Evolutionary conservation across 2,888 invertebrate species (phyloP), one percentile per base, ranked within the genome.

Genomic region (Lepidochitona cinerea): DNA sequence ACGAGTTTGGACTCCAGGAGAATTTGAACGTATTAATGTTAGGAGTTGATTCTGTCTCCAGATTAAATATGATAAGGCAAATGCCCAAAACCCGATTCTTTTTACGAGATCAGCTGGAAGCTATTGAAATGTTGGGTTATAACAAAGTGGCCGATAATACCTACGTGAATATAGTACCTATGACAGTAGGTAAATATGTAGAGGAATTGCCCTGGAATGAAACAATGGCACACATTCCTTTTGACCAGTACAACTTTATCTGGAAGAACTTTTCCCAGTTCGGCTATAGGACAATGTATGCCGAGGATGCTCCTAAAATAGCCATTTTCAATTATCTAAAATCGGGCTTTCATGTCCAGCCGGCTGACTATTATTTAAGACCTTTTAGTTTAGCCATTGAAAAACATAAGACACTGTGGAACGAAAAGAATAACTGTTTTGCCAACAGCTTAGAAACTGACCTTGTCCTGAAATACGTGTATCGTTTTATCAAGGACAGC

Each of bases 101-200:
- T 81, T 91, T 96, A 69, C 91, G 92, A 73, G 90, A 93, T 29
- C 92, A 93, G 32, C 91, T 95, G 76, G 92, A 93, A 32, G 94
- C 94, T 41, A 92, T 95, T 70, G 96, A 96, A 88, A 92, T 98
- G 87, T 90, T 94, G 80, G 97, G 97, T 6, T 97, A 96, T 90
- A 97, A 95, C 88, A 98, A 97, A 93, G 95, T 97, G 9, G 97
- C 94, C 3, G 97, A 97, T 90, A 97, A 97, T 89, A 97, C 97
- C 0, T 97, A 95, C 88, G 96, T 97, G 0, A 98, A 98, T 90
- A 89, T 98, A 74, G 93, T 95, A 7, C 95, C 97, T 0, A 93
- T 96, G 75, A 91, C 97, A n/a, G 93, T 77, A 2, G 85, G 85
- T 0, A 79, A 79, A 67, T 79, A 75, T 33, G 75, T 78, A 23